Base-by-base conservation (phyloP, 2,113 vertebrate genomes). In the Clarias batrachus region DNA sequence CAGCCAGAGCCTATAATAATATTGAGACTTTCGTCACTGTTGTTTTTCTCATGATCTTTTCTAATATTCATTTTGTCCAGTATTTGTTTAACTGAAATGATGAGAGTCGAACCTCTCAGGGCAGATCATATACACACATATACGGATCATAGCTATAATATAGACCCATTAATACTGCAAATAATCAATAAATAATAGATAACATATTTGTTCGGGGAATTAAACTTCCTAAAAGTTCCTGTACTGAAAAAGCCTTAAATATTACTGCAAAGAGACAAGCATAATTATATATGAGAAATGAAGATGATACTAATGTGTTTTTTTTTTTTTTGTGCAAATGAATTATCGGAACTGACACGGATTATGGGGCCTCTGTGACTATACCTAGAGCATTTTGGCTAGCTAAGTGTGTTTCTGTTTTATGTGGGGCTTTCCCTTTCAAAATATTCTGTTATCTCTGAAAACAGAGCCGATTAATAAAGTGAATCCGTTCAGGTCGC, bases 361-460 rank as follows among this genome's bases (percentile, higher is more conserved):
- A 80, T 81, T 56, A 56, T 83, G 60, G 71, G 57, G 16, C 12
- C 33, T 86, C 66, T 77, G 33, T 41, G 83, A 68, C 73, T 68
- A 17, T 30, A 7, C 62, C 86, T 62, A 54, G 48, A n/a, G 57
- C 63, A 82, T 78, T 71, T 77, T 52, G 65, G 81, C 56, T 77
- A 48, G 41, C 84, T 81, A 48, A 74, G 41, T 78, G 68, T 21
- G 66, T 82, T 89, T 87, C 78, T 79, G 37, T 82, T 84, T 86
- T 78, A 77, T 60, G 30, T 85, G 30, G 27, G 52, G 57, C 6
- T 77, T 63, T 82, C 19, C n/a, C 41, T 86, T 89, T 86, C 37
- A 89, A 91, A 91, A 92, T 66, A 30, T 57, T 70, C 88, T 92
- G 91, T 93, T 91, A 87, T 90, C 91, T 92, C 88, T 83, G 85